Evolutionary conservation across 1,140 invertebrate species (phyloP).

Genomic region (Meloidogyne hapla): DNA sequence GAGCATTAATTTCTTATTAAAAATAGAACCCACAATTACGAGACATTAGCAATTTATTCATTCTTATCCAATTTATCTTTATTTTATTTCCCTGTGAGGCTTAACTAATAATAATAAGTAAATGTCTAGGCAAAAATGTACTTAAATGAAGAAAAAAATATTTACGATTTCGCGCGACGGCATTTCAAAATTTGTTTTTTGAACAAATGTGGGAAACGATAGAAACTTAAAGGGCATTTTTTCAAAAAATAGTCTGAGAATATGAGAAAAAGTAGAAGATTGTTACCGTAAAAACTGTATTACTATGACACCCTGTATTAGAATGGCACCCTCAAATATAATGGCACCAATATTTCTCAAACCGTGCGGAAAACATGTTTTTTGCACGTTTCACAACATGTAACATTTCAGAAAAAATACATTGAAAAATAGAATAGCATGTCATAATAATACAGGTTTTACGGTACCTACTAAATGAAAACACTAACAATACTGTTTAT

Average conservation of each 20-base stretch:
- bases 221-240: not conserved
- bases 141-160: not conserved
- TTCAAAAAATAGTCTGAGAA: not conserved
- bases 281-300: not conserved
- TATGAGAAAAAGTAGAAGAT: not conserved
- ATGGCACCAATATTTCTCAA: no score
- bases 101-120: not conserved
- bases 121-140: not conserved
- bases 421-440: no score
- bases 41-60: not conserved
- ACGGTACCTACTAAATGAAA: no score
- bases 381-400: no score
- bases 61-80: not conserved
- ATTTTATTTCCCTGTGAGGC: not conserved
- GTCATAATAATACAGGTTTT: no score
- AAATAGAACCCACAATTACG: not conserved
- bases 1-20: not conserved
- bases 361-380: no score
- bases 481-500: not conserved
- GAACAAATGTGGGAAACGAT: not conserved
- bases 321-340: no score
- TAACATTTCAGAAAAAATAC: no score
- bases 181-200: conserved; percentile 6
- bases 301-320: no score
- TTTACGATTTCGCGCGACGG: not conserved